Conservation (phyloP, 2,888 invertebrate species). For the Schizaphis graminum region DNA sequence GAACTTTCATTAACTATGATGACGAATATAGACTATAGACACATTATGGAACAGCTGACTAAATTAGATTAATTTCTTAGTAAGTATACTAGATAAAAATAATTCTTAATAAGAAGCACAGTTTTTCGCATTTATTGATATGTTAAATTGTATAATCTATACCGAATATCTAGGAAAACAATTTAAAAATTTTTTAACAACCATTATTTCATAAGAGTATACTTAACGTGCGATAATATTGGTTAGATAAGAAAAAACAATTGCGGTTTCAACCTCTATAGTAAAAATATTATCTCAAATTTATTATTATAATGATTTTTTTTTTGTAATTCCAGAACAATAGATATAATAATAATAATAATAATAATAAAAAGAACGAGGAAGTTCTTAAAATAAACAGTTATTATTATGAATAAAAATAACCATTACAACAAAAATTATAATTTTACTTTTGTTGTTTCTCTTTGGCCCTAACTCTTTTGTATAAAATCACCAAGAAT, state of each 20-base stretch:
- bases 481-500: slow-evolving; percentile 19
- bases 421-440: slow-evolving; percentile 38
- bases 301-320: not conserved
- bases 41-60: not conserved
- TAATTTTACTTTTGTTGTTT: slow-evolving; percentile 22
- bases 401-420: slow-evolving; percentile 34
- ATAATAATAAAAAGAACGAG: not conserved
- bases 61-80: not conserved
- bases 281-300: slow-evolving; percentile 2
- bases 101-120: not conserved
- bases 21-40: not conserved
- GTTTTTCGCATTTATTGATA: not conserved
- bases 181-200: not conserved
- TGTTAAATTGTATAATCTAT: not conserved
- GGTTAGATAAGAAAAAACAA: not conserved
- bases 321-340: not conserved
- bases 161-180: not conserved
- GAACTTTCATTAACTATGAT: too few species aligned
- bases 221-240: not conserved
- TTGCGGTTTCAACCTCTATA: not conserved
- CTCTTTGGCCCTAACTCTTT: not conserved
- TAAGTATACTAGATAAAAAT: not conserved
- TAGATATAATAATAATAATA: slow-evolving; percentile 2
- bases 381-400: slow-evolving; percentile 9
- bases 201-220: not conserved